A percentile compares a stretch with the other conserved stretches of the same genome.
Conservation (phyloP, 2,888 invertebrate species). For the Sisyra nigra region DNA sequence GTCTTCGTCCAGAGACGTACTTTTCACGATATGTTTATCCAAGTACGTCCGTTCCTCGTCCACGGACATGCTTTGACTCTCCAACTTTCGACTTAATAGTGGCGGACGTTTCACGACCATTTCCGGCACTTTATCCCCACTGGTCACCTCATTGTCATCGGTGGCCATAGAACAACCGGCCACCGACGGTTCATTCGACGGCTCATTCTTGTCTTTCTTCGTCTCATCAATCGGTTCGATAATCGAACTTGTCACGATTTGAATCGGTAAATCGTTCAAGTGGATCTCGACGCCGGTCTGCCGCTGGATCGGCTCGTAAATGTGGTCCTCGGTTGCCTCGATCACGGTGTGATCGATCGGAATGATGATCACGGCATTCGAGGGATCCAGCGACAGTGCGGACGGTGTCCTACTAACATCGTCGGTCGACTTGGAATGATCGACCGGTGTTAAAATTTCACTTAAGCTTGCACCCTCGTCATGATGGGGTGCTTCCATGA, state of each 20-base stretch:
- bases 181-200: not conserved
- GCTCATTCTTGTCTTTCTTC: not conserved
- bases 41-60: constrained; percentile 21
- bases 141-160: too few species aligned
- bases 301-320: constrained; percentile 4
- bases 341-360: constrained; percentile 4
- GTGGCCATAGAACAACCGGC: too few species aligned
- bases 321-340: not conserved
- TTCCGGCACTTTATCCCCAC: not conserved
- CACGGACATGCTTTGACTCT: constrained; percentile 19
- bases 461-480: not conserved
- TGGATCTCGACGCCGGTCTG: constrained; percentile 1
- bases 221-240: not conserved
- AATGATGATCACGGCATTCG: constrained; percentile 1
- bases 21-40: constrained; percentile 21
- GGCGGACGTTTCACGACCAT: not conserved
- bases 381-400: not conserved
- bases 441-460: constrained; percentile 1
- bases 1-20: constrained; percentile 22
- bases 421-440: not conserved
- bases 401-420: not conserved
- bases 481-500: not conserved
- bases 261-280: not conserved
- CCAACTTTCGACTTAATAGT: not conserved
- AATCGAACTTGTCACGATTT: not conserved